Base-by-base conservation (phyloP, 2,797 vertebrate genomes). In the Enteromius radiatus region DNA sequence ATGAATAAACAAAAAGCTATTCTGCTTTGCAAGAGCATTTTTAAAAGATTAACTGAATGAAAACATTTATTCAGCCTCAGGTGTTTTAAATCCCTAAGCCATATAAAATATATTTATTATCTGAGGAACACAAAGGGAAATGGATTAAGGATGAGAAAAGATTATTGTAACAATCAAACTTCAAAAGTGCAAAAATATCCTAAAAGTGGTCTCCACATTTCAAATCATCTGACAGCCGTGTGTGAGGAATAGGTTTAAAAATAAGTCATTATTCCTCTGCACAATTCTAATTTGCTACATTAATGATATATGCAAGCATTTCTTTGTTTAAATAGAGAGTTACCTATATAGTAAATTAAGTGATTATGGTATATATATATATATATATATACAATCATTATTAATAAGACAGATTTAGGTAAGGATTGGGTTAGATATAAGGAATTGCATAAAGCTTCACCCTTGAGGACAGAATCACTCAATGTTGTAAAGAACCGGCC, bases 31-130 rank as follows among this genome's bases (percentile, higher is more conserved):
- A 10, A 41, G 4, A 56, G 73, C 52, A 56, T 59, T 75, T 56
- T 19, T 17, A 75, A 41, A 23, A 38, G 33, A 59, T 56, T 56
- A 23, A 12, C 56, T 75, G 0, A 75, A 75, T 75, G 15, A 75
- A 76, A 76, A 76, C 2, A 75, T 38, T 75, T 75, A 56, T 41
- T 41, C 73, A 59, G 33, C 23, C 73, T 75, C 52, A 75, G 73
- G 8, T 59, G 26, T 59, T 59, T 41, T 59, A 36, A 76, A 59
- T 26, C 33, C 33, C n/a, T 41, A 56, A 59, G 7, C 73, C 33
- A 56, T 38, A 23, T 54, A 5, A 38, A 75, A 26, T 26, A 19
- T 63, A n/a, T 38, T n/a, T 65, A 9, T 56, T 59, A 59, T 77
- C 56, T 63, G 23, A 21, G 38, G 56, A 77, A 61, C 23, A 61